A percentile compares a stretch with the other conserved stretches of the same genome.
Conservation (phyloP, 2,888 invertebrate genomes). For the Arenicola marina region DNA sequence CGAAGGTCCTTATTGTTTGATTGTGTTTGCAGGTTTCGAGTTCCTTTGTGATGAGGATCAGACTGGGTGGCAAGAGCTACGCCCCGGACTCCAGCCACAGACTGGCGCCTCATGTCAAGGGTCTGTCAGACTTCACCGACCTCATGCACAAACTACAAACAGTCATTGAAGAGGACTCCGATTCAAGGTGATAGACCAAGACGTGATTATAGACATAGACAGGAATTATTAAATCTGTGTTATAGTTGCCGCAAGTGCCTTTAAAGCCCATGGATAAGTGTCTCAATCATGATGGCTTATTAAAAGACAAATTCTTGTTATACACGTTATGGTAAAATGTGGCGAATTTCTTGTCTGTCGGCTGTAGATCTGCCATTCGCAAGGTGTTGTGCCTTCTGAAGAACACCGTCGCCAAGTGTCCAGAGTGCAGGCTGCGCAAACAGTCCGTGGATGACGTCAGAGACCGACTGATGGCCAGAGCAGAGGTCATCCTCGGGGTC, state of each 20-base stretch:
- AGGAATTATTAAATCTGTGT: no score
- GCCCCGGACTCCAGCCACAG: constrained; percentile 46
- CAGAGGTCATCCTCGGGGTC: constrained; percentile 37
- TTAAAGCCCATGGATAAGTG: no score
- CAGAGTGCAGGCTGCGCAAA: constrained; percentile 39
- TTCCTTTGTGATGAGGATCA: constrained; percentile 52
- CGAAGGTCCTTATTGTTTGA: no score
- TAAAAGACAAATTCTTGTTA: background rate
- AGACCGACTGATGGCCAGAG: constrained; percentile 39
- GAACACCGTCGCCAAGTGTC: constrained; percentile 42
- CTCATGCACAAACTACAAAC: constrained; percentile 56
- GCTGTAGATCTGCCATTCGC: constrained; percentile 41
- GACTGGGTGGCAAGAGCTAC: constrained; percentile 59
- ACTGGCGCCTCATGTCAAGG: constrained; percentile 50
- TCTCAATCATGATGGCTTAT: background rate
- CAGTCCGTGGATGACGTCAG: constrained; percentile 41
- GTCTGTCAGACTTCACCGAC: constrained; percentile 51
- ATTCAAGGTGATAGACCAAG: constrained; percentile 47
- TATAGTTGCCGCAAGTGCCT: no score
- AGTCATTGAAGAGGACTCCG: constrained; percentile 53
- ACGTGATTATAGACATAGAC: no score
- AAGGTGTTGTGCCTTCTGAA: constrained; percentile 44
- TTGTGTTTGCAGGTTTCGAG: constrained; percentile 48
- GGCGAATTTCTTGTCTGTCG: background rate
- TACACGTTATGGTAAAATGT: no score